phyloP scores from a whole-genome alignment of 2,797 vertebrate species.

The Clarias pachynema region DNA sequence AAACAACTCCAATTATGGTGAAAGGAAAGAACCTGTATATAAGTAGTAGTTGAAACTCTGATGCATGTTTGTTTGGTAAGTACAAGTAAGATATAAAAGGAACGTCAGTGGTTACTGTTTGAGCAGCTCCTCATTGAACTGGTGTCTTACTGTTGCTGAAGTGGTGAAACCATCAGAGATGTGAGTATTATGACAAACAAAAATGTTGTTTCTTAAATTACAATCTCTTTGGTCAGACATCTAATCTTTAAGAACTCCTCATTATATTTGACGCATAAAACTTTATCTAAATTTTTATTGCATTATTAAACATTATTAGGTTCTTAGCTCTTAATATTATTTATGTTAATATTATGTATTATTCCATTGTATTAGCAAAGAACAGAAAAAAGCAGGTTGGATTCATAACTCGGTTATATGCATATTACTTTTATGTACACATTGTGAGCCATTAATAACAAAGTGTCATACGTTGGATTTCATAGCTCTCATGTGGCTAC shows the following conservation, averaged over 20 bases:
- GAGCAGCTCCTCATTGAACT: neutral
- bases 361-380: no score
- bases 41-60: neutral
- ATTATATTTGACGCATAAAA: neutral
- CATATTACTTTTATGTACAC: no score
- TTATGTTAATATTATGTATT: no score
- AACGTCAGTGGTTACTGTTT: neutral
- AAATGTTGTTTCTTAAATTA: neutral
- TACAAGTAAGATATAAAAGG: neutral
- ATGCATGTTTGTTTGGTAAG: neutral
- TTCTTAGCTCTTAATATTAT: no score
- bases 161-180: neutral
- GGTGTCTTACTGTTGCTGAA: neutral
- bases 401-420: no score
- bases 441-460: no score
- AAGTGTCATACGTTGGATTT: no score
- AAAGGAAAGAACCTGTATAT: neutral
- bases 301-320: no score
- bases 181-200: neutral
- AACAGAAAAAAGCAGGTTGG: no score
- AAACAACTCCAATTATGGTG: neutral
- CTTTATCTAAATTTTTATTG: no score
- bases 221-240: neutral
- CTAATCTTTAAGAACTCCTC: no score
- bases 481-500: no score